These are phyloP conservation scores for Phalacrocorax pelagicus DNA, from an alignment of 2,113 vertebrate species.

Conservation along the genomic window DNA sequence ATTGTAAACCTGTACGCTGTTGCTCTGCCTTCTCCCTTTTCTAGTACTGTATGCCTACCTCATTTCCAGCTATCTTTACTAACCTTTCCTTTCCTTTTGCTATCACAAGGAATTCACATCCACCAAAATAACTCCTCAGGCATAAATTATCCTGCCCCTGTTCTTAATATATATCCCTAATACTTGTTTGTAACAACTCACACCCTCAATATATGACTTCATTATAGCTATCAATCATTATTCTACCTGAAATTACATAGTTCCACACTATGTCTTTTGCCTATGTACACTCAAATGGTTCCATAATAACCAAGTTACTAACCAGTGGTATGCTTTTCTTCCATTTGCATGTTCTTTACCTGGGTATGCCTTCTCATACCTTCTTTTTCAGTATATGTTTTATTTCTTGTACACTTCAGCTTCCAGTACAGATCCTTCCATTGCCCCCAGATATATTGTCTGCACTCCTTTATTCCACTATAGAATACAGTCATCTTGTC, in stretches of 20 bases:
- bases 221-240: background rate
- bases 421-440: background rate
- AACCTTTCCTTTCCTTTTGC: background rate
- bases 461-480: background rate
- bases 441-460: background rate
- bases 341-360: background rate
- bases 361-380: background rate
- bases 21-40: background rate
- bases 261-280: fast-evolving
- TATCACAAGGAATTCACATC: background rate
- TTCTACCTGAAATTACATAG: background rate
- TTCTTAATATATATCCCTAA: background rate
- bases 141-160: background rate
- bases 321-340: background rate
- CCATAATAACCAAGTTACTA: background rate
- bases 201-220: background rate
- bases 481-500: background rate
- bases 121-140: background rate
- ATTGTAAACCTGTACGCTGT: background rate
- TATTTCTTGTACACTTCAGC: background rate
- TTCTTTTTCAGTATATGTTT: background rate
- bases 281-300: background rate
- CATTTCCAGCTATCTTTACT: background rate
- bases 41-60: background rate
- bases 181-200: background rate